phyloP scores from a whole-genome alignment of 2,888 invertebrate species.

The Diabrotica balteata region DNA sequence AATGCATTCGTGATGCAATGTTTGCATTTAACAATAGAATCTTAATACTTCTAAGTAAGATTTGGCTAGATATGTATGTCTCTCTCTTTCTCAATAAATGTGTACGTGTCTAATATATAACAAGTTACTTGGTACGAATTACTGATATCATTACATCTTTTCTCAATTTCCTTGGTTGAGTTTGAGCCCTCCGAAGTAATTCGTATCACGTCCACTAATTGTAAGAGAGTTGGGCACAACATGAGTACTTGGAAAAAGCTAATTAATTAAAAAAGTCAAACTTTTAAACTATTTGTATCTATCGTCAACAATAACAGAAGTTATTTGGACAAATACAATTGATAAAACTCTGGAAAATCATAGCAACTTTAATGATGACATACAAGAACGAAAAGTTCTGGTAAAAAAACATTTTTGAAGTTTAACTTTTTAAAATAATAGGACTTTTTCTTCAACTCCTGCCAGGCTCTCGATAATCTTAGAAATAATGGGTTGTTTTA shows the following conservation, averaged over 20 bases:
- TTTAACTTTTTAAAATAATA: too few relatives aligned
- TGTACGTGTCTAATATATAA: conserved; percentile 15
- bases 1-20: too few relatives aligned
- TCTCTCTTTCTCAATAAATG: conserved; percentile 2
- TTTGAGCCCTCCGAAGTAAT: conserved; percentile 44
- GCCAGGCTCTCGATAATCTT: not conserved
- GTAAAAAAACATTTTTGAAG: too few relatives aligned
- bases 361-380: too few relatives aligned
- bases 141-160: conserved; percentile 13
- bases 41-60: not conserved
- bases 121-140: conserved; percentile 30
- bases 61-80: conserved; percentile 9
- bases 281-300: too few relatives aligned
- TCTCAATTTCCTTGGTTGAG: conserved; percentile 11
- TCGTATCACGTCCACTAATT: conserved; percentile 29
- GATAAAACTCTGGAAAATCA: too few relatives aligned
- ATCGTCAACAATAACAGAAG: too few relatives aligned
- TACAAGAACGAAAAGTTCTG: too few relatives aligned
- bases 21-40: too few relatives aligned
- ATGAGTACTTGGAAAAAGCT: not conserved
- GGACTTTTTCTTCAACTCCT: too few relatives aligned
- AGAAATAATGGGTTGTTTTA: conserved; percentile 29
- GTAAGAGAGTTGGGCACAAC: not conserved
- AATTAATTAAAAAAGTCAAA: too few relatives aligned
- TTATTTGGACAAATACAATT: too few relatives aligned